Base-by-base conservation (phyloP, 2,113 vertebrate genomes). In the Tinamus guttatus region DNA sequence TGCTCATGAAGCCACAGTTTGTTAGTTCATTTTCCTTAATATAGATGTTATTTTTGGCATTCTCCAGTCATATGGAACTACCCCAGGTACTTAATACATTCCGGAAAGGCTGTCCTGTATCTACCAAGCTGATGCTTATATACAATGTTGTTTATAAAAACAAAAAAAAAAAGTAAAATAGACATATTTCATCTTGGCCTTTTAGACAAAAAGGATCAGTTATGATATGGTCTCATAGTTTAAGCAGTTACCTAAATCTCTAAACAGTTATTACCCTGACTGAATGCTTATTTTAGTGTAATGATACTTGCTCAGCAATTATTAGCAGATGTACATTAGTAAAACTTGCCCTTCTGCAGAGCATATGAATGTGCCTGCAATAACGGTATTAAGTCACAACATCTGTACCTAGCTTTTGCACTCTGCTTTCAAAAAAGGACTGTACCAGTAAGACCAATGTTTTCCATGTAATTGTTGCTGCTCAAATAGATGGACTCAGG, bases 381-480 rank as follows among this genome's bases (percentile, higher is more conserved):
- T 25, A 45, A 52, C 24, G 17, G 0, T 51, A 56, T 38, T 12
- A 60, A 89, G 36, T 38, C 52, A 38, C 13, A 34, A 32, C n/a
- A 79, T 22, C 58, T 85, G 32, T 8, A 28, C 41, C 13, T 24
- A 30, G 58, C 4, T 41, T 80, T 77, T 67, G 45, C 38, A 73
- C 27, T 21, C 59, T 4, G 5, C 8, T 32, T 85, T 78, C 27
- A 25, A 8, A 7, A 59, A 76, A 11, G 13, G 28, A 38, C 47
- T 0, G 0, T 0, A 32, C 21, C 22, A 60, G 13, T 20, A 52
- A 79, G 56, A 74, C 16, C 45, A 30, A 0, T 49, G 15, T 62
- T 79, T 73, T 38, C 75, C 22, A 8, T 21, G 18, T 65, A 79
- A 69, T 9, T 74, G 24, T 12, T 77, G 18, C 1, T 54, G 20